Evolutionary conservation across 2,797 vertebrate genomes (phyloP), one percentile per base, ranked within the genome.

Genomic region (Hyperoplus lanceolatus): DNA sequence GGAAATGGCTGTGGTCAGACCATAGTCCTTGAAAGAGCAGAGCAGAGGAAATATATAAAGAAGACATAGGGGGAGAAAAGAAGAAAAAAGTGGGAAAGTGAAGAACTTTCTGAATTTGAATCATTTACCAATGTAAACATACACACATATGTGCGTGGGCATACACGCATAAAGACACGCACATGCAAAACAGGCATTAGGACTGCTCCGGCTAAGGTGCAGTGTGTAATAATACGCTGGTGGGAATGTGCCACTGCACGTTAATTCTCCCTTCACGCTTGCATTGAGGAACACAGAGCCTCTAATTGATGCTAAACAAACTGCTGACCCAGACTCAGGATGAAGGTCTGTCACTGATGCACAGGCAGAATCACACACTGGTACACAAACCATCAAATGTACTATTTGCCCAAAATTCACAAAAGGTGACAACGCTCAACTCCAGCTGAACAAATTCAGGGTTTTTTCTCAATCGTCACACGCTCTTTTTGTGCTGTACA

Each of bases 211-310:
- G 88, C 90, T 90, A 93, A 93, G 89, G 90, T 89, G 81, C 81
- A 73, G 83, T 88, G 90, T 91, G 90, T 93, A 92, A 91, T 93
- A 90, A 91, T 92, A 89, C 49, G 94, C 95, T 96, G 96, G 96
- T 96, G 96, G 96, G 96, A 97, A 97, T 94, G 96, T 96, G 96
- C 95, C 95, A 96, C 91, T 94, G 95, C 96, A 96, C 92, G 96
- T 96, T 97, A 96, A 96, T 96, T 94, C 96, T 96, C 94, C 92
- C 93, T 94, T 96, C 96, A 96, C 95, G 96, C 96, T 96, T 96
- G 95, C 95, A 89, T 96, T 96, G 96, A 96, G 95, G 96, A 96
- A 96, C 96, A 96, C 96, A 96, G 96, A 94, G 93, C 89, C 94
- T 95, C 95, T 96, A 97, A 97, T 96, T 96, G 96, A 96, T 95